These are phyloP conservation scores for Mus spicilegus DNA, from an alignment of 2,113 vertebrate species.

Conservation along the genomic window DNA sequence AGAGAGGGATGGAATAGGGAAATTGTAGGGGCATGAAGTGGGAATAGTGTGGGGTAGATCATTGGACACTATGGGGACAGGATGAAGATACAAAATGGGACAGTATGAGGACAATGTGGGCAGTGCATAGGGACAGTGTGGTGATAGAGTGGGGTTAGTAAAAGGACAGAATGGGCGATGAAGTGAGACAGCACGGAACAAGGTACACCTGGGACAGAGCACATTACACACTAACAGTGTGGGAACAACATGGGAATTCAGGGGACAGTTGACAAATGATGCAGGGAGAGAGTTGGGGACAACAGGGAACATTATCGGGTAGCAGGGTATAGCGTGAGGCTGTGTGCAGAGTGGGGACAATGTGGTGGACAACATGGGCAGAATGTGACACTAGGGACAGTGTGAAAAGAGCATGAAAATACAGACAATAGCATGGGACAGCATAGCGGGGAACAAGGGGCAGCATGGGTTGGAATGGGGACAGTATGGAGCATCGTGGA, in stretches of 20 bases:
- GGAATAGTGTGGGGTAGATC: background rate
- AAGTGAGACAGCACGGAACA: too few relatives aligned
- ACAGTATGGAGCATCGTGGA: background rate
- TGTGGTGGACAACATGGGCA: background rate
- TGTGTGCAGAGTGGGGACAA: background rate
- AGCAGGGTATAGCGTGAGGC: too few relatives aligned
- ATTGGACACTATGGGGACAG: too few relatives aligned
- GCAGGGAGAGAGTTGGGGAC: too few relatives aligned
- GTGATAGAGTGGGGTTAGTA: background rate
- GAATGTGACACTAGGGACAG: background rate
- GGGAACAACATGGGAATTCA: rapidly evolving
- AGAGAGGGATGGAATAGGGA: too few relatives aligned
- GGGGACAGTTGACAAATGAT: background rate
- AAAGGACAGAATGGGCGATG: background rate
- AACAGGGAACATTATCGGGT: background rate
- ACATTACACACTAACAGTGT: background rate
- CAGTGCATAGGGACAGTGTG: background rate
- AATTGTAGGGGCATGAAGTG: background rate
- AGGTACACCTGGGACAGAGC: background rate
- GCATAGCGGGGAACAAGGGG: background rate
- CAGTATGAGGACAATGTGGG: too few relatives aligned
- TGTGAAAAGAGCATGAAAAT: background rate
- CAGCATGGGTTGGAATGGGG: background rate
- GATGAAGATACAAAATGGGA: background rate
- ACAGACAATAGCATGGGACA: background rate